Conservation (phyloP, 92 coral and sea anemone genomes). For the Nematostella vectensis region DNA sequence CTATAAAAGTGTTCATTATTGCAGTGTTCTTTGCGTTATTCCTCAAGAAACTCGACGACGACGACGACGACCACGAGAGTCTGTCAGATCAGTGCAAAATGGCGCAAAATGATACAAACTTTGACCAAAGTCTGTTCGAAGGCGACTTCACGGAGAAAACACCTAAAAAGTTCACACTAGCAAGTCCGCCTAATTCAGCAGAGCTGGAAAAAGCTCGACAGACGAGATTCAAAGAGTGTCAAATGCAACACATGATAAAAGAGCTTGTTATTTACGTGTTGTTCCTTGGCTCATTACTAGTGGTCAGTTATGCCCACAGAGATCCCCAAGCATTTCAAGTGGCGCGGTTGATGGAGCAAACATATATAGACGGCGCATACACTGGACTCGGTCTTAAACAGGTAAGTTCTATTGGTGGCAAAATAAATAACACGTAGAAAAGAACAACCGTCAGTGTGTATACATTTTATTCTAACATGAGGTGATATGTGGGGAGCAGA, state of each 20-base stretch:
- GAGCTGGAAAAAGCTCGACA: conserved; percentile 53
- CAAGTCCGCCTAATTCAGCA: conserved; percentile 30
- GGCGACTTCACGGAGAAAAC: not conserved
- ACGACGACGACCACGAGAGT: conserved; percentile 23
- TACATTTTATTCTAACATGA: too few relatives aligned
- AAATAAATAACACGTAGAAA: too few relatives aligned
- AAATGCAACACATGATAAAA: conserved; percentile 57
- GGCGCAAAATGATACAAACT: not conserved
- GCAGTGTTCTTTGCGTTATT: conserved; percentile 64
- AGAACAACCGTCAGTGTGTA: too few relatives aligned
- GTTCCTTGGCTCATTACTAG: conserved; percentile 50
- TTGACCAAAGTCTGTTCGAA: not conserved
- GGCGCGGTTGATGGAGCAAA: conserved; percentile 50
- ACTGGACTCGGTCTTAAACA: conserved; percentile 50
- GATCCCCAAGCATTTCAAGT: conserved; percentile 71
- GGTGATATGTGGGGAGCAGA: too few relatives aligned
- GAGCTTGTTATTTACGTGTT: conserved; percentile 69
- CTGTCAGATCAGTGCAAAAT: not conserved
- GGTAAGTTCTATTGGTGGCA: conserved; percentile 40
- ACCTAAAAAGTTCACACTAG: not conserved
- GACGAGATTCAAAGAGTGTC: conserved; percentile 47
- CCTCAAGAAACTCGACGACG: conserved; percentile 58
- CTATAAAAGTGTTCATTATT: conserved; percentile 43
- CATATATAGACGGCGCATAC: conserved; percentile 63
- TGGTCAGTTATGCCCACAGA: conserved; percentile 80